A percentile compares a stretch with the other conserved stretches of the same genome.
phyloP scores from a whole-genome alignment of 2,113 vertebrate species.

The Grantiella picta region DNA sequence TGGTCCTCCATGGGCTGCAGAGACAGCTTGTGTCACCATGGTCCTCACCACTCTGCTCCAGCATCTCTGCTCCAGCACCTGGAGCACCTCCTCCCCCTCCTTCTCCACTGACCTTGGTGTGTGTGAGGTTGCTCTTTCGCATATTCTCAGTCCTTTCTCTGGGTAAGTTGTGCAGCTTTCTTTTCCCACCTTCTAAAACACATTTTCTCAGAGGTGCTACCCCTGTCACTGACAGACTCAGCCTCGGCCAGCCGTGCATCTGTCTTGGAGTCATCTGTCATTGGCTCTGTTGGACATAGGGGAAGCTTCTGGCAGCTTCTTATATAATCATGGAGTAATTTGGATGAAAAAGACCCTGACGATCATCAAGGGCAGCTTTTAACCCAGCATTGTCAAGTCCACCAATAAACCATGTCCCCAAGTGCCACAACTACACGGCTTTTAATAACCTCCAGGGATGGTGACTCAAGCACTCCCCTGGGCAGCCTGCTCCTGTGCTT shows the following conservation, averaged over 20 bases:
- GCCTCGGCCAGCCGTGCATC: fast-evolving
- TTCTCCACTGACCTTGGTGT: neutral
- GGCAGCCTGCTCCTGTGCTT: neutral
- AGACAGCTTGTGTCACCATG: neutral
- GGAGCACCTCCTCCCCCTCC: neutral
- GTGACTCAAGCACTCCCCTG: neutral
- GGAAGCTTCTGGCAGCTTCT: neutral
- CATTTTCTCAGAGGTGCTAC: neutral
- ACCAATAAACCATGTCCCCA: neutral
- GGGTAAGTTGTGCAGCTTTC: neutral
- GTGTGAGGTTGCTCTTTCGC: neutral
- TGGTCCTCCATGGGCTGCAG: neutral
- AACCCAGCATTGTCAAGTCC: neutral
- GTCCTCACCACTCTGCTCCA: neutral
- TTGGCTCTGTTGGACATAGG: neutral
- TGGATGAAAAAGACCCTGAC: neutral
- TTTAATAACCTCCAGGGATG: neutral
- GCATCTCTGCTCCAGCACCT: fast-evolving
- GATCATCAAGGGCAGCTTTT: neutral
- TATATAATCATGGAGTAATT: neutral
- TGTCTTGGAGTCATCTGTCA: fast-evolving
- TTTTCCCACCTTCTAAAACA: neutral
- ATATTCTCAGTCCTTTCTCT: neutral
- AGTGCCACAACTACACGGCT: neutral
- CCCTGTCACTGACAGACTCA: neutral